Evolutionary conservation across 2,888 invertebrate species (phyloP).

Genomic region (Ischnus inquisitorius): DNA sequence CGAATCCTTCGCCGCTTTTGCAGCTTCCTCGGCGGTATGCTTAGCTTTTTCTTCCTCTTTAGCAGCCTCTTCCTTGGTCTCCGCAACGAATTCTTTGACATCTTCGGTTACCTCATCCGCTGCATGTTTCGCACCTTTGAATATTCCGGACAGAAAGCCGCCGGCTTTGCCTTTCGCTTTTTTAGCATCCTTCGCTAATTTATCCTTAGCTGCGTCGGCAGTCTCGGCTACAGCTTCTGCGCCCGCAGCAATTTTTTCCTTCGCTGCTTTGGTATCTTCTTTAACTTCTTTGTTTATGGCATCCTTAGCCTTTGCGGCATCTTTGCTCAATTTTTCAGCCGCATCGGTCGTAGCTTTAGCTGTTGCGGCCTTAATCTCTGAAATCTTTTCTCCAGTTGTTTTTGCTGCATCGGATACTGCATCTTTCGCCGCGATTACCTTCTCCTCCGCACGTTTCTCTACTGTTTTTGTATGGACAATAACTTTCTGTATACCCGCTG

Average conservation of each 20-base stretch:
- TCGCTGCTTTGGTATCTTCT: conserved; percentile 61
- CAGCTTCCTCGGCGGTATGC: conserved; percentile 51
- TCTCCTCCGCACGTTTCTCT: conserved; percentile 49
- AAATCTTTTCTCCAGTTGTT: conserved; percentile 77
- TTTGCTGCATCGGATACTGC: conserved; percentile 73
- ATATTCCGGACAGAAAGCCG: conserved; percentile 74
- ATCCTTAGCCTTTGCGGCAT: conserved; percentile 68
- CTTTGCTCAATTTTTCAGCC: conserved; percentile 56
- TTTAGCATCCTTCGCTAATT: conserved; percentile 70
- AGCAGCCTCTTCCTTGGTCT: conserved; percentile 82
- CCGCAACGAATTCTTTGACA: conserved; percentile 85
- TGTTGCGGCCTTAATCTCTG: conserved; percentile 52
- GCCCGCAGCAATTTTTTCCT: conserved; percentile 62
- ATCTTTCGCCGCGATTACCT: conserved; percentile 81
- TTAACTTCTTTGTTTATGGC: conserved; percentile 61
- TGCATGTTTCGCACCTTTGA: conserved; percentile 71
- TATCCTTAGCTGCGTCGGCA: conserved; percentile 61
- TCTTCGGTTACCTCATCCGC: conserved; percentile 74
- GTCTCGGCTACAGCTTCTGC: conserved; percentile 59
- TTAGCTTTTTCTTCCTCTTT: conserved; percentile 65
- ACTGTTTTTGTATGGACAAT: conserved; percentile 38
- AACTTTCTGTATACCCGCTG: conserved; percentile 55
- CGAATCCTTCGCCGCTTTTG: conserved; percentile 63
- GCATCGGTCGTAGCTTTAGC: conserved; percentile 58
- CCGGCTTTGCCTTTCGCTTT: conserved; percentile 73